phyloP scores from a whole-genome alignment of 1,140 invertebrate species.

The Bombus picipes region DNA sequence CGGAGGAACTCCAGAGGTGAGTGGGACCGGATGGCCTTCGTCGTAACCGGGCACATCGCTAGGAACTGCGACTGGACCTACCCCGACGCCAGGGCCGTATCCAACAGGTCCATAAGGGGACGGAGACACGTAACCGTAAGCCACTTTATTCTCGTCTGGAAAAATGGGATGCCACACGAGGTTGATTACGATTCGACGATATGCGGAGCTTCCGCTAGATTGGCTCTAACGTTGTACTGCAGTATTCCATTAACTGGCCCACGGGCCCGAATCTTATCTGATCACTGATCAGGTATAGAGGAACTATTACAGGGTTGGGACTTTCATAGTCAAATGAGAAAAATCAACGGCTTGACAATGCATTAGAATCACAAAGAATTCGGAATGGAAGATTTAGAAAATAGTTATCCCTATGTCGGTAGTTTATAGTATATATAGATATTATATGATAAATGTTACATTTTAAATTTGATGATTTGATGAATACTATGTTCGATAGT shows the following conservation, averaged over 20 bases:
- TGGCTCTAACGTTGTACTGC: neutral
- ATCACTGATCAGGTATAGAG: no score
- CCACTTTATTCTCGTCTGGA: conserved; percentile 84
- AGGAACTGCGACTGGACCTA: conserved; percentile 82
- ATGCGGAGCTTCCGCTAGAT: neutral
- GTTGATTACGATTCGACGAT: neutral
- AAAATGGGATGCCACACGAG: neutral
- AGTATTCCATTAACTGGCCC: neutral
- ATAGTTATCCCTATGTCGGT: no score
- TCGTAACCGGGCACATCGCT: conserved; percentile 80
- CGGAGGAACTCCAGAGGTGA: conserved; percentile 76
- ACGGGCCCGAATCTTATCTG: no score
- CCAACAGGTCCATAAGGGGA: conserved; percentile 86
- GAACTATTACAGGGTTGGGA: no score
- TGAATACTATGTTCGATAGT: no score
- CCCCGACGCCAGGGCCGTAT: conserved; percentile 81
- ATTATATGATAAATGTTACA: no score
- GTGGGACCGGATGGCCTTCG: conserved; percentile 76
- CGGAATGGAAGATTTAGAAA: no score
- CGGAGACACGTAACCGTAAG: conserved; percentile 87
- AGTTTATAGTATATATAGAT: no score
- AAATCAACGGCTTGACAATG: no score
- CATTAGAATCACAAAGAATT: no score
- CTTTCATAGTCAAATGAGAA: no score
- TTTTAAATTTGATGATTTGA: no score